Base-by-base conservation (phyloP, 2,888 invertebrate genomes). In the Atethmia centrago region DNA sequence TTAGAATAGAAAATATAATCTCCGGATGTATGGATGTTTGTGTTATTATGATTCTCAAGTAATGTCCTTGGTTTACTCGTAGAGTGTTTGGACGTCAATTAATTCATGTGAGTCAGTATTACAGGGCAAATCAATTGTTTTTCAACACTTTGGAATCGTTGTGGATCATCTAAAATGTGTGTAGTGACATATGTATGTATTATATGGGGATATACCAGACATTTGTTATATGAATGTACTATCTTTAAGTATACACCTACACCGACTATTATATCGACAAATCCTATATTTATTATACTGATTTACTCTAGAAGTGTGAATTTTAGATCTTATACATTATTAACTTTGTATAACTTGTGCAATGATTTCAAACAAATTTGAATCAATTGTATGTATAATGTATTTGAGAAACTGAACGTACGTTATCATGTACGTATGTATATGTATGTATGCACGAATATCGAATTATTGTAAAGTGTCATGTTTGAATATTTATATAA, bases 81-180 rank as follows among this genome's bases (percentile, higher is more conserved):
- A 76, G 71, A 77, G 85, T 87, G 89, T 88, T 83, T 84, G 85
- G 87, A 88, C 89, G 94, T 95, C 95, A 95, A 95, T 95, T 95
- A 92, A 87, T 89, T 90, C 90, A 91, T 89, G 92, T 93, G 92
- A 93, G 94, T 94, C 96, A 96, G 96, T 96, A 96, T 96, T 96
- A 96, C 94, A 95, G 94, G 94, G 94, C 93, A 88, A 90, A 91
- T 87, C 86, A 74, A 80, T 84, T 88, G 79, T 76, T 77, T 76
- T 77, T 82, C 68, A 77, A 74, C 73, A 71, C 78, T 85, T 83
- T 85, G 83, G 77, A 86, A 74, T 77, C 74, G 66, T 78, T 79
- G 74, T 77, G 45, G 70, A 55, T 71, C 51, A 40, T 61, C 65
- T 42, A 31, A 69, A 53, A 66, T 68, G 64, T 71, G 59, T 70